These are phyloP conservation scores for Vultur gryphus DNA, from an alignment of 2,797 vertebrate species.

Conservation along the genomic window DNA sequence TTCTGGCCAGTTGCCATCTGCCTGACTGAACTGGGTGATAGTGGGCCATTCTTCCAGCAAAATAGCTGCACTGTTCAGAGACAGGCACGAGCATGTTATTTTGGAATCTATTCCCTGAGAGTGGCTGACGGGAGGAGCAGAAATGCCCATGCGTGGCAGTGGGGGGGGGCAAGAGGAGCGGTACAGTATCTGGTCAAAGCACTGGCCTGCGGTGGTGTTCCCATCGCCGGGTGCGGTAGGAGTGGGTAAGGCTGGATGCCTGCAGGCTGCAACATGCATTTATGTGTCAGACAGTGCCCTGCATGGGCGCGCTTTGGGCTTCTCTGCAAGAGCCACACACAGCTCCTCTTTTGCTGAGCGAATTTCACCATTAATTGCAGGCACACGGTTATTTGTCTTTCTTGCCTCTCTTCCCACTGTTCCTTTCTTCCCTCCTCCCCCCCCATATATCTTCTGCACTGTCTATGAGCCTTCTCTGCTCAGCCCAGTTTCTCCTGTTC, in stretches of 20 bases:
- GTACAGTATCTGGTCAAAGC: not conserved
- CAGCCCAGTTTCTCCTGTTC: not conserved
- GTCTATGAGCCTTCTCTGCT: not conserved
- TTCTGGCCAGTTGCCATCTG: not conserved
- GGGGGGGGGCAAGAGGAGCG: not conserved
- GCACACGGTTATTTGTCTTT: not conserved
- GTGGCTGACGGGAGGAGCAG: not conserved
- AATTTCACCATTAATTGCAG: not conserved
- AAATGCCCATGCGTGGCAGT: not conserved
- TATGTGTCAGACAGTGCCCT: not conserved
- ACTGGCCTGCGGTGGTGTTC: not conserved
- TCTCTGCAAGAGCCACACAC: rapidly evolving
- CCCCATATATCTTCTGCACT: not conserved
- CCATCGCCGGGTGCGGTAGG: rapidly evolving
- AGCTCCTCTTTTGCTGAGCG: not conserved
- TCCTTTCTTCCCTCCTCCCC: not conserved
- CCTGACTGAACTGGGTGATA: not conserved
- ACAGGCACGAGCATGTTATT: not conserved
- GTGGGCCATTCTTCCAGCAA: not conserved
- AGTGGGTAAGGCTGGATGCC: not conserved
- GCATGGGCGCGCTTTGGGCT: rapidly evolving
- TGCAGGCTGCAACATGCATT: not conserved
- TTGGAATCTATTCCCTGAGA: not conserved
- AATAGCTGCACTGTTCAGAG: not conserved
- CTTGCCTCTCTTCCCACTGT: not conserved